These are phyloP conservation scores for Tenebrosternarchus preto DNA, from an alignment of 2,113 vertebrate species.

Conservation along the genomic window DNA sequence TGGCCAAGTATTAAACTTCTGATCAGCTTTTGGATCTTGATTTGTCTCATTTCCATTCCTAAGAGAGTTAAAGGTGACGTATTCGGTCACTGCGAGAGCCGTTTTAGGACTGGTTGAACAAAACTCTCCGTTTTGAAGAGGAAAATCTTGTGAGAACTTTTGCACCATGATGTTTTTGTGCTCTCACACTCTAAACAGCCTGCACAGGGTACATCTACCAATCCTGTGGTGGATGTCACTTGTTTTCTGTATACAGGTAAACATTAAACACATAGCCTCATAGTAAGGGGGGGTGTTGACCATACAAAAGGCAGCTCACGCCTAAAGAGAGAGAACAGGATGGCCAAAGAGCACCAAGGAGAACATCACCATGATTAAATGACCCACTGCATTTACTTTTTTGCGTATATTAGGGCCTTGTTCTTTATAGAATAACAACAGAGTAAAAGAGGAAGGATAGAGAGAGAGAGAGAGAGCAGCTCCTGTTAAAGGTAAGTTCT, in stretches of 20 bases:
- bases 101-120: too few species aligned
- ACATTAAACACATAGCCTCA: constrained; percentile 24
- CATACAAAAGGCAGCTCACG: neutral
- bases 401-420: too few species aligned
- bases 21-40: too few species aligned
- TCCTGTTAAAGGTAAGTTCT: constrained; percentile 22
- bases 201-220: neutral
- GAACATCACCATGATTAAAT: neutral
- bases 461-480: neutral
- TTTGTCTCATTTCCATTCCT: too few species aligned
- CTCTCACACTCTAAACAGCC: neutral
- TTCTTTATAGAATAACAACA: neutral
- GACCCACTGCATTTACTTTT: neutral
- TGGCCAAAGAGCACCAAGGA: neutral
- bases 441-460: too few species aligned
- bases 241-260: constrained; percentile 32
- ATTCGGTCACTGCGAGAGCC: too few species aligned
- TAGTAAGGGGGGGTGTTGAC: neutral
- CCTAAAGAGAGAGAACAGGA: constrained; percentile 2
- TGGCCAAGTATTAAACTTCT: too few species aligned
- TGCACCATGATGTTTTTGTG: too few species aligned
- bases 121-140: neutral
- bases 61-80: too few species aligned
- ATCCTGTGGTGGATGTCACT: neutral
- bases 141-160: too few species aligned